Base-by-base conservation (phyloP, 2,113 vertebrate species). In the Lynx canadensis region DNA sequence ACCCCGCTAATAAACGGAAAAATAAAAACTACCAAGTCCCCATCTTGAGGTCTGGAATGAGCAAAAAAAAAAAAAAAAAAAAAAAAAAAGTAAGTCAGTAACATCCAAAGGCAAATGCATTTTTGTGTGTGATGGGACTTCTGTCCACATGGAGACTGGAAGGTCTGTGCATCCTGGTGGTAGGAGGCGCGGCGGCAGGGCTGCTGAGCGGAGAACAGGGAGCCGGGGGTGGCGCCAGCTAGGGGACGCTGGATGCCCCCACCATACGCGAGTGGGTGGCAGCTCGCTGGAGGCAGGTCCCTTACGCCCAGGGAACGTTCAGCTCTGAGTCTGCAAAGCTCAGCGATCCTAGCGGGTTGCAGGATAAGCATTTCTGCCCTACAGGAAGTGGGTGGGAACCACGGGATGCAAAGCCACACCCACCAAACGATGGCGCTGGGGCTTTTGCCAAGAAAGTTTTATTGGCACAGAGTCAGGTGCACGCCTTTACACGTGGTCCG, bases 41-140 rank as follows among this genome's bases (percentile, higher is more conserved):
- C 1, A 9, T 45, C 0, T 5, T 18, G 36, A 41, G 52, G 27
- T 33, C 27, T 23, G 23, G 25, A 29, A 4, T 41, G 4, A 14
- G 11, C 11, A 4, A 21, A 7, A 2, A 27, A 6, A 25, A 12
- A 23, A n/a, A 15, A 6, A 25, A 12, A 23, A n/a, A 15, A 19
- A 68, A 9, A 8, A 57, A 21, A 57, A 21, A 68, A 68, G 1
- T 12, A 12, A 15, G 21, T 36, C 1, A 4, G 14, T 38, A 27
- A 57, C 36, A 8, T 27, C 21, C 52, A 85, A 85, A 85, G 29
- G 82, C 18, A 33, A 48, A 85, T 33, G 41, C 11, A 66, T 33
- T 33, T 9, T 66, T 23, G 11, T 13, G 9, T 33, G 8, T 45
- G 81, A 11, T 29, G 29, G 57, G 36, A 31, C 15, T 31, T 41